Base-by-base conservation (phyloP, 64 coral and sea anemone genomes). In the Exaiptasia diaphana region DNA sequence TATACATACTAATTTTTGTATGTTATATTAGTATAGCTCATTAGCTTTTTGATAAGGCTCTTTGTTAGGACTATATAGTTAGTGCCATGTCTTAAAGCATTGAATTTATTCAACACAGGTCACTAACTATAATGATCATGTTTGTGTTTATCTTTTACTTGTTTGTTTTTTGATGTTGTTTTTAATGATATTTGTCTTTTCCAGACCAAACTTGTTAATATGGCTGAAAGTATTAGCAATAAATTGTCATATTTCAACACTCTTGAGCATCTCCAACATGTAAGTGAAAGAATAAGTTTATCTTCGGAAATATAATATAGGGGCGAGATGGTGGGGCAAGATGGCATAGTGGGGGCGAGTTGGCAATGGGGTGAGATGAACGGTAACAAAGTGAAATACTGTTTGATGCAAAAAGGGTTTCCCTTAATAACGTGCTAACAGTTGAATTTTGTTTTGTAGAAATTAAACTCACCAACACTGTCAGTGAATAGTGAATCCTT, bases 401-500 rank as follows among this genome's bases (percentile, higher is more conserved):
- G 24, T 54, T 15, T 20, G 52, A 54, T 54, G 52, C 17, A 23
- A 2, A 20, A 23, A n/a, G n/a, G n/a, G n/a, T n/a, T n/a, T n/a
- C n/a, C n/a, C n/a, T n/a, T 27, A 32, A 27, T 64, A 64, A 15
- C 11, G 18, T 64, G 59, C 22, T 1, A 64, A 4, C 2, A 64
- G 14, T 12, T 3, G 14, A 64, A 41, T 76, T 69, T 44, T 41
- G 15, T 5, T n/a, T 64, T 86, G 36, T 23, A 99, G 95, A 99
- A 99, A 89, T 80, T 99, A 25, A 99, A 93, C 69, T 93, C 90
- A 5, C 85, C 95, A 3, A 93, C 95, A 5, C 52, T 99, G 25
- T 99, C 95, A 21, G 95, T 99, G 29, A 99, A 90, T 34, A 99
- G 90, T 63, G 95, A 99, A 25, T 93, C 95, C 20, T 99, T 99